These are phyloP conservation scores for Empis stercorea DNA, from an alignment of 2,888 invertebrate species.

Conservation along the genomic window DNA sequence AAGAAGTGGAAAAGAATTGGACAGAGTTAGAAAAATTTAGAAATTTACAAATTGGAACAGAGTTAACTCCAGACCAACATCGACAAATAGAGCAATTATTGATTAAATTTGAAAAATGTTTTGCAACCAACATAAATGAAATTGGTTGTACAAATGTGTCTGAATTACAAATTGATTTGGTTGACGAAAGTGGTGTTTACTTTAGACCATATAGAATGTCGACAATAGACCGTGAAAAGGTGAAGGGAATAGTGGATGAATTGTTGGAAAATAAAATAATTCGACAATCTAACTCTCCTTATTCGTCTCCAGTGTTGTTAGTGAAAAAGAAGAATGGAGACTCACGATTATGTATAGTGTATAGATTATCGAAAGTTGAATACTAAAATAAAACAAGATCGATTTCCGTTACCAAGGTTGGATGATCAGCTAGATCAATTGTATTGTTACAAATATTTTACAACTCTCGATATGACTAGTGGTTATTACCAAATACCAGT, in stretches of 20 bases:
- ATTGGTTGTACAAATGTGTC: conserved; percentile 3
- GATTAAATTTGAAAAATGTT: not conserved
- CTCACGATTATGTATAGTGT: conserved; percentile 17
- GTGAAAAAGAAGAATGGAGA: conserved; percentile 18
- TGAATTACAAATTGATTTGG: conserved; percentile 16
- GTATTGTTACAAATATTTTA: conserved; percentile 16
- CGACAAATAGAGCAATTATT: no score
- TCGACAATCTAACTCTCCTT: conserved; percentile 18
- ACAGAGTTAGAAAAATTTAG: no score
- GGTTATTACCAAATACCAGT: conserved; percentile 14
- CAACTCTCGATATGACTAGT: conserved; percentile 17
- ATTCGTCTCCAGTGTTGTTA: conserved; percentile 11
- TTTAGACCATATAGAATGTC: conserved; percentile 20
- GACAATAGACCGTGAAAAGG: conserved; percentile 13
- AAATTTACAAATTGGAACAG: no score
- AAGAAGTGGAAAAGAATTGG: no score
- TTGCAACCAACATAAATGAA: conserved; percentile 1
- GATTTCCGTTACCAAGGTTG: conserved; percentile 21
- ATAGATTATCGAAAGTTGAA: conserved; percentile 22
- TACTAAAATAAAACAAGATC: conserved; percentile 19
- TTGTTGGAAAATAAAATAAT: conserved; percentile 14
- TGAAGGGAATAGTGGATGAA: conserved; percentile 15
- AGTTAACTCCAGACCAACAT: no score
- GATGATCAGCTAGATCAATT: conserved; percentile 21
- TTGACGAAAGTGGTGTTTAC: conserved; percentile 13